Conservation (phyloP, 1,140 invertebrate species). For the Dufourea novaeangliae region DNA sequence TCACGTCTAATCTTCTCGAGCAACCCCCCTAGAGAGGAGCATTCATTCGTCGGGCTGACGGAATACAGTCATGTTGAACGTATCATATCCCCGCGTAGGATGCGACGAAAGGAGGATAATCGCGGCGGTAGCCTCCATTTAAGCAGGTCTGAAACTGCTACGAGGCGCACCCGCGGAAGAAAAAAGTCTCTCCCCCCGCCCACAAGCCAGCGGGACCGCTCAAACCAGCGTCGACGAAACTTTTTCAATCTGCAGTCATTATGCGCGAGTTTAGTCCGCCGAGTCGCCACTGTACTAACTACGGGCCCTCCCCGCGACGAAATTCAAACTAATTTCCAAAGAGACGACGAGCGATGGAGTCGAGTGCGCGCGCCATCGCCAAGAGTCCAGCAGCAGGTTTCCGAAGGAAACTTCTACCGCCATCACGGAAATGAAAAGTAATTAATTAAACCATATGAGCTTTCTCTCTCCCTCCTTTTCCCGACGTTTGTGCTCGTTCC, state of each 20-base stretch:
- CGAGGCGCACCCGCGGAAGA: conserved; percentile 46
- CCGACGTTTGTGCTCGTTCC: background rate
- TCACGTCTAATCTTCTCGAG: too few species aligned
- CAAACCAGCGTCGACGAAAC: conserved; percentile 57
- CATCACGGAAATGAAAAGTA: conserved; percentile 54
- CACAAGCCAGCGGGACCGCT: conserved; percentile 23
- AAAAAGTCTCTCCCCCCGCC: conserved; percentile 25
- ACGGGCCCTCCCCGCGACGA: conserved; percentile 27
- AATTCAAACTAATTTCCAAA: conserved; percentile 61
- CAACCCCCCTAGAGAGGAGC: too few species aligned
- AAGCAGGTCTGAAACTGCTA: conserved; percentile 59
- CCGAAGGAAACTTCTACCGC: conserved; percentile 32
- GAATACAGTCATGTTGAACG: too few species aligned
- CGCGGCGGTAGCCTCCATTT: conserved; percentile 64
- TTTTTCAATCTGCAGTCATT: conserved; percentile 79
- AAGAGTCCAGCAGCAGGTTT: conserved; percentile 25
- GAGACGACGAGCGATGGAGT: conserved; percentile 62
- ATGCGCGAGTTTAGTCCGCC: conserved; percentile 65
- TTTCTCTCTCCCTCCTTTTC: background rate
- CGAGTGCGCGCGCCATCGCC: conserved; percentile 53
- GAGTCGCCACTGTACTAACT: conserved; percentile 54
- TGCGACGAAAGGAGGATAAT: conserved; percentile 53
- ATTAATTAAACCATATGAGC: conserved; percentile 60
- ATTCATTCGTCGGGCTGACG: too few species aligned
- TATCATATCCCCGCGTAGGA: background rate